phyloP scores from a whole-genome alignment of 2,797 vertebrate genomes.

The Microctenopoma stevenorrisi region DNA sequence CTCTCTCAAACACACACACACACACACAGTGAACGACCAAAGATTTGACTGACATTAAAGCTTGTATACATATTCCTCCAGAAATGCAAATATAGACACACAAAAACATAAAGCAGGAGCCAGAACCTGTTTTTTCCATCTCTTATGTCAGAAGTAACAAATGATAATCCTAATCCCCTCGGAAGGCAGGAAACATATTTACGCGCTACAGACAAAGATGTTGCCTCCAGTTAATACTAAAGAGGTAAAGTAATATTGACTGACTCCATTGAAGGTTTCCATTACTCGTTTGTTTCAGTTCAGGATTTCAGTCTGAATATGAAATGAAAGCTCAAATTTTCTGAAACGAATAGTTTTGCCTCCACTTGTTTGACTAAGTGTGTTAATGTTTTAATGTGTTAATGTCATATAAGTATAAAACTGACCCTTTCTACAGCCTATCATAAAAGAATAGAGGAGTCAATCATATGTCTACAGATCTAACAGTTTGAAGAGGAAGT shows the following conservation, averaged over 20 bases:
- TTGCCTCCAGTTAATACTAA: conserved; percentile 27
- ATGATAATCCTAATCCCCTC: conserved; percentile 35
- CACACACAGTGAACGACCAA: neutral
- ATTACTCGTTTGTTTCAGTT: neutral
- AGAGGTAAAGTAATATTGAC: conserved; percentile 20
- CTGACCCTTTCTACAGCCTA: neutral
- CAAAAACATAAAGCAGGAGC: conserved; percentile 25
- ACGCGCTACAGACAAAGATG: conserved; percentile 44
- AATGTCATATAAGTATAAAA: too few relatives aligned
- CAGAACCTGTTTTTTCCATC: conserved; percentile 28
- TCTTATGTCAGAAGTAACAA: conserved; percentile 23
- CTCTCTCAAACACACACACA: conserved; percentile 11
- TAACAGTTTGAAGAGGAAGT: neutral
- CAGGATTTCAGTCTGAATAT: neutral
- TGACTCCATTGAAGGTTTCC: neutral
- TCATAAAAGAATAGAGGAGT: neutral
- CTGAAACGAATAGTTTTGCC: neutral
- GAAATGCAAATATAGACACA: conserved; percentile 25
- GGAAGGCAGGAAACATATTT: conserved; percentile 49
- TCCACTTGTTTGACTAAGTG: neutral
- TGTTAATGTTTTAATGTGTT: neutral
- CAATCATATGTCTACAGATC: neutral
- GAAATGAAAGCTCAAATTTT: neutral
- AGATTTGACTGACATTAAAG: conserved; percentile 20
- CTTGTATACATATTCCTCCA: conserved; percentile 19